phyloP scores from a whole-genome alignment of 1,140 invertebrate genomes.

The Pararge aegeria region DNA sequence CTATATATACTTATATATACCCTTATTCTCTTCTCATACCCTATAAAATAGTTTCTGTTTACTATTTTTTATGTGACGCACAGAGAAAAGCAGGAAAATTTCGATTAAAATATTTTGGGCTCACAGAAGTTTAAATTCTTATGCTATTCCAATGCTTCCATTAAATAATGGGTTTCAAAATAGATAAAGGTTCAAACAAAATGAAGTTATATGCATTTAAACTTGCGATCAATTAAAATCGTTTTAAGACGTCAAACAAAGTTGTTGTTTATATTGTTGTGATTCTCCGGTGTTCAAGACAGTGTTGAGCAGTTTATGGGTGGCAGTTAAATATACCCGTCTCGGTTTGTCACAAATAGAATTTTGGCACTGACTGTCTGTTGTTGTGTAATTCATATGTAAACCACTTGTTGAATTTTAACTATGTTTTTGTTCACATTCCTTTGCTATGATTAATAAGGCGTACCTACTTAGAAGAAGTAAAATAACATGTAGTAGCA shows the following conservation, averaged over 20 bases:
- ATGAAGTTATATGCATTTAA: too few relatives aligned
- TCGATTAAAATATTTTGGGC: too few relatives aligned
- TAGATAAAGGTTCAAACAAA: too few relatives aligned
- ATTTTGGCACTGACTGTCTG: conserved; percentile 76
- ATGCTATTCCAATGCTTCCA: too few relatives aligned
- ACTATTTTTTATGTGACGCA: too few relatives aligned
- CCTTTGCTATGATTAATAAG: conserved; percentile 28
- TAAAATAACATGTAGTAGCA: too few relatives aligned
- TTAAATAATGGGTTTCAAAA: too few relatives aligned
- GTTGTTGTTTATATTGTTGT: conserved; percentile 34
- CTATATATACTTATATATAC: too few relatives aligned
- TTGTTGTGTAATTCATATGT: conserved; percentile 76
- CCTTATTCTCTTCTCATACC: too few relatives aligned
- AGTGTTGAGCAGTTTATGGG: conserved; percentile 75
- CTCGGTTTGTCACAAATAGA: conserved; percentile 77
- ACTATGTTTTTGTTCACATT: conserved; percentile 55
- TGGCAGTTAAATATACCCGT: conserved; percentile 77
- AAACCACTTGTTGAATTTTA: conserved; percentile 71
- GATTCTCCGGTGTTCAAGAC: conserved; percentile 41
- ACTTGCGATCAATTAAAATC: background rate
- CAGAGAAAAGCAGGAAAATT: too few relatives aligned
- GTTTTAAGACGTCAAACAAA: background rate
- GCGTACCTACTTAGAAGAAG: conserved; percentile 3
- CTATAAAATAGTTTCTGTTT: too few relatives aligned
- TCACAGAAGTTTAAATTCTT: too few relatives aligned